Evolutionary conservation across 2,113 vertebrate species (phyloP).

Genomic region (Oryzias woworae): DNA sequence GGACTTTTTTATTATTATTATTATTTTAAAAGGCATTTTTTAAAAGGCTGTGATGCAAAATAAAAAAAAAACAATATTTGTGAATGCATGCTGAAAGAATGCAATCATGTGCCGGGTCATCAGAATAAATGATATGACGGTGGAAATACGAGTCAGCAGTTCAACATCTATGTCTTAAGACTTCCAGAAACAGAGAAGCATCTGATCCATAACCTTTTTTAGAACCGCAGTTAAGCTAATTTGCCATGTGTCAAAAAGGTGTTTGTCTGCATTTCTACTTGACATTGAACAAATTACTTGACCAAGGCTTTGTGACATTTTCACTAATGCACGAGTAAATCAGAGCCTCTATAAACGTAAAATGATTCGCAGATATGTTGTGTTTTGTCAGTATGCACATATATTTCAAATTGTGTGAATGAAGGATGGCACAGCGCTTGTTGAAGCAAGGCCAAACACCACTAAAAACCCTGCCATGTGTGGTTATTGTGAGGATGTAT

Average conservation of each 20-base stretch:
- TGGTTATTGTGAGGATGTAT: slow-evolving; percentile 48
- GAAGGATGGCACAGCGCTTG: neutral
- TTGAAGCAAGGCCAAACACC: slow-evolving; percentile 2
- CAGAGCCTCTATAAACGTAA: slow-evolving; percentile 13
- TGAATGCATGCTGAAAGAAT: too few species aligned
- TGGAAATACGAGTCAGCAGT: too few species aligned
- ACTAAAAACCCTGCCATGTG: slow-evolving; percentile 14
- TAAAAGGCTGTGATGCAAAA: too few species aligned
- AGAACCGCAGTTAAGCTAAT: slow-evolving; percentile 1
- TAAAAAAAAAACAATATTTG: too few species aligned
- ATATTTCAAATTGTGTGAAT: slow-evolving; percentile 15
- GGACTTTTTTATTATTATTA: too few species aligned
- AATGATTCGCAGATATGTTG: slow-evolving; percentile 13
- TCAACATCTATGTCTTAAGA: too few species aligned
- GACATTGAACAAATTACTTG: slow-evolving; percentile 34
- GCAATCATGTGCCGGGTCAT: too few species aligned
- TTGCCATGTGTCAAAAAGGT: neutral
- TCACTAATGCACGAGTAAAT: slow-evolving; percentile 22
- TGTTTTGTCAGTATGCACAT: slow-evolving; percentile 39
- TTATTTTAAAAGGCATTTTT: too few species aligned
- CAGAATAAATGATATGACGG: too few species aligned
- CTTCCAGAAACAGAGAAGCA: neutral
- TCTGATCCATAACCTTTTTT: neutral
- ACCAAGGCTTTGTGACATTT: slow-evolving; percentile 15
- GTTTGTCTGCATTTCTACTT: slow-evolving; percentile 22